Conservation (phyloP, 2,888 invertebrate genomes). For the Glaucopsyche alexis region DNA sequence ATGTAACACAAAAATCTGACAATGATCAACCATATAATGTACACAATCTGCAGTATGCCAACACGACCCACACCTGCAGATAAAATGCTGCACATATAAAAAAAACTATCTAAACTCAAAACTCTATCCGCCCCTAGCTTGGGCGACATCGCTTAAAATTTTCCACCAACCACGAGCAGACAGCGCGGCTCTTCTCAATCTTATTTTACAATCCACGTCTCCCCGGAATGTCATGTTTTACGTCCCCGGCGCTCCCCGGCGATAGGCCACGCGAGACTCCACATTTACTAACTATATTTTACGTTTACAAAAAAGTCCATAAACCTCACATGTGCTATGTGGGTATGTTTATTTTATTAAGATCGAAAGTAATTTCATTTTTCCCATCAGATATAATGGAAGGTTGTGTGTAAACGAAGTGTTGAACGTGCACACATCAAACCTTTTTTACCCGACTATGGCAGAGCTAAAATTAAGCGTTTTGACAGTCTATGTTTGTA, state of each 20-base stretch:
- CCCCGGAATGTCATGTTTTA: slow-evolving; percentile 56
- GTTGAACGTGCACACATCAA: neutral
- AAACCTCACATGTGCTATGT: neutral
- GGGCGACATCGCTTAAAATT: slow-evolving; percentile 44
- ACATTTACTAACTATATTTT: slow-evolving; percentile 26
- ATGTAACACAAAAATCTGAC: no score
- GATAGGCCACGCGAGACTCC: slow-evolving; percentile 6
- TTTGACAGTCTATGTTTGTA: no score
- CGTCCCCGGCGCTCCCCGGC: slow-evolving; percentile 28
- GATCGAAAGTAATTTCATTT: slow-evolving; percentile 16
- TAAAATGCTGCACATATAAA: neutral
- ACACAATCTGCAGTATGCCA: no score
- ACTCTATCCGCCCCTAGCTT: slow-evolving; percentile 34
- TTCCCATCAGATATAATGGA: slow-evolving; percentile 10
- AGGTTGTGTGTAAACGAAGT: neutral
- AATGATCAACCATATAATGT: no score
- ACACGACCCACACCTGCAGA: no score
- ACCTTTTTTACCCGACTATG: neutral
- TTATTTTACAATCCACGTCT: slow-evolving; percentile 65
- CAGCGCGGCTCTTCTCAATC: slow-evolving; percentile 55
- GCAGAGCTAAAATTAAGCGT: no score
- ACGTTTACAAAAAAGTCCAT: slow-evolving; percentile 21
- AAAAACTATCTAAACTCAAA: neutral
- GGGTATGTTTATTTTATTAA: slow-evolving; percentile 27
- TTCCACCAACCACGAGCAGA: slow-evolving; percentile 52